Conservation (phyloP, 2,797 vertebrate genomes). For the Anguilla marmorata region DNA sequence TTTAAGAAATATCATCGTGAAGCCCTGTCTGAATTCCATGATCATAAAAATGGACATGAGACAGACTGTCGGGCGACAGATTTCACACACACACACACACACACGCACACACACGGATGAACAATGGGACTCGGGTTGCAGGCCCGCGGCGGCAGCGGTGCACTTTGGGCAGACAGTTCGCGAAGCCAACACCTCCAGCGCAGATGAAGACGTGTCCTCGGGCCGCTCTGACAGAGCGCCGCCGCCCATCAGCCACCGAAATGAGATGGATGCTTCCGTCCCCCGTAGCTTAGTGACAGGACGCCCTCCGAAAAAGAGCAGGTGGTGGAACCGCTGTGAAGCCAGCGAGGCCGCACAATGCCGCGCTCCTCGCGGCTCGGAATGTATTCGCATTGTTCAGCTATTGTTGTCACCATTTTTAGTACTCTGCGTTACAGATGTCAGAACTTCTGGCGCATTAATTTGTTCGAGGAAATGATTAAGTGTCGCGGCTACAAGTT, state of each 20-base stretch:
- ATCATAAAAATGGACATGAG: not conserved
- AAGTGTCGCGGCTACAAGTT: not conserved
- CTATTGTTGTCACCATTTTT: not conserved
- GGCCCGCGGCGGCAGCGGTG: not conserved
- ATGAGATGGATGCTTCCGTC: conserved; percentile 26
- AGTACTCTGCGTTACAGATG: not conserved
- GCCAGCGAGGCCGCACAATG: not conserved
- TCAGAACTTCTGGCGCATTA: not conserved
- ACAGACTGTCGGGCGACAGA: conserved; percentile 20
- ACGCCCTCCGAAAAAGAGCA: not conserved
- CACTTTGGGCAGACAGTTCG: conserved; percentile 19
- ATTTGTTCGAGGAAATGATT: not conserved
- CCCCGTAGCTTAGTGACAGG: conserved; percentile 11
- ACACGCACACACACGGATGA: conserved; percentile 8
- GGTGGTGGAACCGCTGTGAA: not conserved
- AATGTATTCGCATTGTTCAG: conserved; percentile 3
- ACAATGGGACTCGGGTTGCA: conserved; percentile 29
- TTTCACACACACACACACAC: not conserved
- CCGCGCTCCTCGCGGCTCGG: not conserved
- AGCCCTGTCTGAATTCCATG: not conserved
- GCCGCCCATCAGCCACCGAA: not conserved
- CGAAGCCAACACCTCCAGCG: conserved; percentile 14
- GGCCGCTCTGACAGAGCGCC: not conserved
- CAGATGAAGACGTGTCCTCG: conserved; percentile 27
- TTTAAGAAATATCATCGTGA: not conserved